Evolutionary conservation across 1,140 invertebrate species (phyloP).

Genomic region (Rhizoglyphus robini): DNA sequence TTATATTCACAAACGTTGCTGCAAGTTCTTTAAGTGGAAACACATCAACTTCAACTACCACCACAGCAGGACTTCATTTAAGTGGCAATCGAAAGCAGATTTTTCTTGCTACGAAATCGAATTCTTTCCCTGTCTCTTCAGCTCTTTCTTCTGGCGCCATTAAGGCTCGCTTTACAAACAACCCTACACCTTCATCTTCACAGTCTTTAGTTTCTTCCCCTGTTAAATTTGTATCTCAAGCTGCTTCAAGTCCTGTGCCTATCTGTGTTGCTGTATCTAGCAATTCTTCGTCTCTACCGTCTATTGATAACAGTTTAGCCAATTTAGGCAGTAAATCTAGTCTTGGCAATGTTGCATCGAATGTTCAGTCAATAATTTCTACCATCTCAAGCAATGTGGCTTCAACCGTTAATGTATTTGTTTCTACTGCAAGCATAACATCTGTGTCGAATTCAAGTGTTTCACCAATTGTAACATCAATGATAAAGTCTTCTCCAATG

Average conservation of each 20-base stretch:
- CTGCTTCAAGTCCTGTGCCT: not conserved
- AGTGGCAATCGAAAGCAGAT: slow-evolving; percentile 4
- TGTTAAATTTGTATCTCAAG: not conserved
- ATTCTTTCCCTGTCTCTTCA: slow-evolving; percentile 9
- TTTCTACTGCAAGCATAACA: too few relatives aligned
- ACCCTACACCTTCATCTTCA: not conserved
- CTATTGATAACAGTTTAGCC: not conserved
- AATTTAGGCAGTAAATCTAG: too few relatives aligned
- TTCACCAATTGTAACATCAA: not conserved
- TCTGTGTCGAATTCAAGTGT: not conserved
- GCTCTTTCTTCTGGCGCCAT: not conserved
- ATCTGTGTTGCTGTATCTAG: not conserved
- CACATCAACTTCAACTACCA: not conserved
- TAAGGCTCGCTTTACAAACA: not conserved
- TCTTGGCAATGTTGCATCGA: not conserved
- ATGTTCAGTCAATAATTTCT: not conserved
- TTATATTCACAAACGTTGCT: not conserved
- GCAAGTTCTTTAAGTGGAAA: not conserved
- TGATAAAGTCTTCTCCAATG: not conserved
- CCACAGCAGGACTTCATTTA: not conserved
- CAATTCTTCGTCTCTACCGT: not conserved
- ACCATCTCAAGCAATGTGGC: not conserved
- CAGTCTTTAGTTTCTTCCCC: not conserved
- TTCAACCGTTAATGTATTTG: too few relatives aligned
- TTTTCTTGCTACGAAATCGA: slow-evolving; percentile 5